phyloP scores from a whole-genome alignment of 2,888 invertebrate genomes.

The Tridacna crocea region DNA sequence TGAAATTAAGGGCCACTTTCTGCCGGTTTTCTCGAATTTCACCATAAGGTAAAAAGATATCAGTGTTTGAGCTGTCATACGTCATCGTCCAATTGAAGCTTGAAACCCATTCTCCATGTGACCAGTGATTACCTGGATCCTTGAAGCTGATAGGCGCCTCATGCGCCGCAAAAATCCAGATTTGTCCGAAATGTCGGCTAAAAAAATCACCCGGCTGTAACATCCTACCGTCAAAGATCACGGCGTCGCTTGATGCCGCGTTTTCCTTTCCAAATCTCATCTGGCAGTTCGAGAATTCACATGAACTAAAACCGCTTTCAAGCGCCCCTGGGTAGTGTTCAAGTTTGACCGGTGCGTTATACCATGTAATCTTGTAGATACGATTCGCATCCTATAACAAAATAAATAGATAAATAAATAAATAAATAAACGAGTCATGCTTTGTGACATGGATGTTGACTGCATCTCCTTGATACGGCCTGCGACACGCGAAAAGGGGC shows the following conservation, averaged over 20 bases:
- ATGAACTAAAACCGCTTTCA: neutral
- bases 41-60: neutral
- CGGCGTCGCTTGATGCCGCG: neutral
- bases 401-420: no score
- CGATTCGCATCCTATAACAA: no score
- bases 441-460: no score
- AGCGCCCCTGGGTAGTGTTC: neutral
- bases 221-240: neutral
- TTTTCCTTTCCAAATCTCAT: neutral
- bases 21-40: neutral
- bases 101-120: neutral
- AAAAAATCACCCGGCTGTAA: neutral
- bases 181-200: neutral
- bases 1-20: neutral
- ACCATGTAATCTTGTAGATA: neutral
- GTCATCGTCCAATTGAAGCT: conserved; percentile 10
- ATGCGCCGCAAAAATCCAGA: neutral
- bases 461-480: no score
- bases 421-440: no score
- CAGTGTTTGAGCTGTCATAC: neutral
- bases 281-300: neutral
- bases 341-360: neutral
- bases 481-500: no score
- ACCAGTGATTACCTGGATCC: neutral
- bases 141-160: neutral